Conservation (phyloP, 2,797 vertebrate genomes). For the Smutsia temminckii region DNA sequence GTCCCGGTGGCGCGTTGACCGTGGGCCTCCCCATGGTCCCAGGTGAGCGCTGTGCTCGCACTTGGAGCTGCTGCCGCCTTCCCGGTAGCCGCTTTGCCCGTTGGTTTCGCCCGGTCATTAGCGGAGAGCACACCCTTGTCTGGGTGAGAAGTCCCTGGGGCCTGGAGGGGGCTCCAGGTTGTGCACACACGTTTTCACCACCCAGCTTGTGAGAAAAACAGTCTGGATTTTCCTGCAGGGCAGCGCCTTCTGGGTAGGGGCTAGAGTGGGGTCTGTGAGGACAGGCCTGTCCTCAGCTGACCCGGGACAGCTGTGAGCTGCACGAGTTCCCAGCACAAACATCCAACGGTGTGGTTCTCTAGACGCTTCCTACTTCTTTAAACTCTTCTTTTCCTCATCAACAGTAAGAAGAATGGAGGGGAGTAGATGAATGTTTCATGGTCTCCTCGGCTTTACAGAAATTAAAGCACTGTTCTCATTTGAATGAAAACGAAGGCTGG, state of each 20-base stretch:
- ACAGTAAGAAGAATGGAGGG: not conserved
- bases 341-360: no score
- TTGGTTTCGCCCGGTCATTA: not conserved
- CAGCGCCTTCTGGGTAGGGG: no score
- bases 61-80: not conserved
- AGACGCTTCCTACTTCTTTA: not conserved
- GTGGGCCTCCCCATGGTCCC: not conserved
- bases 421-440: fast-evolving
- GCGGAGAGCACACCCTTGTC: no score
- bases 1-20: fast-evolving
- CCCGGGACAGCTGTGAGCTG: not conserved
- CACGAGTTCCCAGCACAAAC: no score
- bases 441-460: not conserved
- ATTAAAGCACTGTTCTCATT: not conserved
- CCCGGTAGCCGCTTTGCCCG: not conserved
- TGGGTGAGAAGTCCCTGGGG: not conserved
- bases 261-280: not conserved
- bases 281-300: not conserved
- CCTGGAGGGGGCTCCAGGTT: not conserved
- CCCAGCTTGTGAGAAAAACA: not conserved
- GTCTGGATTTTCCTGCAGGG: no score
- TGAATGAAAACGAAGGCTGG: not conserved
- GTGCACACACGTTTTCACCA: no score
- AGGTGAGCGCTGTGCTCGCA: no score
- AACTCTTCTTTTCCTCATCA: fast-evolving